phyloP scores from a whole-genome alignment of 1,140 invertebrate genomes.

The Drosophila bipectinata region DNA sequence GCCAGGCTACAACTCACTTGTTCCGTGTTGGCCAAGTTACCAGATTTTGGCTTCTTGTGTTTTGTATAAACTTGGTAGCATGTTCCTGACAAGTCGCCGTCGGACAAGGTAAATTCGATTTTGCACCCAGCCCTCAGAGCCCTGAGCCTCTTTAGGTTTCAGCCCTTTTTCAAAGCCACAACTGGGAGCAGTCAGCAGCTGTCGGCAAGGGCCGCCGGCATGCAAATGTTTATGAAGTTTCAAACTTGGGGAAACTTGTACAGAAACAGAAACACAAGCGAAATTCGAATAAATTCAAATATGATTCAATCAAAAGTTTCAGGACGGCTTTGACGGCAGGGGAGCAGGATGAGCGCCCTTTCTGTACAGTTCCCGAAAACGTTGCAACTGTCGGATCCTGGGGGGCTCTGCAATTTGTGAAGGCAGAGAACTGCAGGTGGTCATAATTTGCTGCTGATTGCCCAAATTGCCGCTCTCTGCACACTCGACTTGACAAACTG shows the following conservation, averaged over 20 bases:
- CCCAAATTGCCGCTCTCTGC: conserved; percentile 20
- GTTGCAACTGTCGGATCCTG: not conserved
- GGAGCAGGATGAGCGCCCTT: not conserved
- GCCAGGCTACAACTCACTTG: conserved; percentile 12
- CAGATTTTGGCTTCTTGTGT: conserved; percentile 3
- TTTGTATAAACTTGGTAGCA: conserved; percentile 10
- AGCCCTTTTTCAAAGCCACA: conserved; percentile 8
- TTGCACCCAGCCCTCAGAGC: not conserved
- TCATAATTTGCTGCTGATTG: conserved; percentile 33
- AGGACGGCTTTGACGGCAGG: not conserved
- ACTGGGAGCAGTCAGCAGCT: conserved; percentile 10
- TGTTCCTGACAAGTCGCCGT: not conserved
- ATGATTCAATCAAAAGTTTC: conserved; percentile 65
- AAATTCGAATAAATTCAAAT: conserved; percentile 58
- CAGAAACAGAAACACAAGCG: conserved; percentile 1
- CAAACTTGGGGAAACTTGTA: not conserved
- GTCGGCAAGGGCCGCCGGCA: conserved; percentile 6
- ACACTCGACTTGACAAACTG: conserved; percentile 6
- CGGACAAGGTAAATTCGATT: conserved; percentile 9
- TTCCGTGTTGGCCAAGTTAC: conserved; percentile 1
- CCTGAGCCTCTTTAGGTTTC: not conserved
- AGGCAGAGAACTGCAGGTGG: conserved; percentile 16
- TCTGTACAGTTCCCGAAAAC: not conserved
- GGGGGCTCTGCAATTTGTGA: not conserved
- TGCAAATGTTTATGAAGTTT: conserved; percentile 48